Evolutionary conservation across 2,888 invertebrate genomes (phyloP), one percentile per base, ranked within the genome.

Genomic region (Agrochola circellaris): DNA sequence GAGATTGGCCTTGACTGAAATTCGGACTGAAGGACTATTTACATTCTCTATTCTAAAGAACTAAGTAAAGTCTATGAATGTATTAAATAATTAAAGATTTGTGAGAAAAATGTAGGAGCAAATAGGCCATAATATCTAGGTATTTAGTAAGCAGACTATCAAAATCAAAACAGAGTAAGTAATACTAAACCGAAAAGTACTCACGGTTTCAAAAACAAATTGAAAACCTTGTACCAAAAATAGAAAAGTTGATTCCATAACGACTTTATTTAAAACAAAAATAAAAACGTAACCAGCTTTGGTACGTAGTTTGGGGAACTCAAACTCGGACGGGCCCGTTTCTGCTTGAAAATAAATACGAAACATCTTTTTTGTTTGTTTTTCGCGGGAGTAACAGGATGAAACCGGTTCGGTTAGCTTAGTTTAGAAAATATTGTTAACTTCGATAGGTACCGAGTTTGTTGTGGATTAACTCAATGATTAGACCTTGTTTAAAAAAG

Each of bases 291-390:
- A 9, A 73, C 71, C 45, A 71, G 62, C 66, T 69, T 74, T 70
- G 76, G 86, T 73, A 51, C 73, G 65, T 85, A 77, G 85, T 83
- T 83, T 61, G 26, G 45, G 2, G 17, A 85, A 82, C 73, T 85
- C 81, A 71, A 81, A 81, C 82, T 85, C 62, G 38, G 64, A 66
- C 74, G 48, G 6, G 13, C n/a, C 26, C 13, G 42, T 72, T 69
- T 73, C 34, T 60, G 34, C 64, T 65, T 20, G n/a, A 58, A 77
- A 83, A 85, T 74, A 81, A 83, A 82, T 74, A 74, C 45, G 61
- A 71, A 72, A 65, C 30, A 62, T 71, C 34, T 61, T 74, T 77
- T 81, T 80, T 75, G 68, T 84, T 77, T 65, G 48, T 74, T 58
- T 83, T 70, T 42, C n/a, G 23, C 15, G 20, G 8, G 15, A 58